Base-by-base conservation (phyloP, 2,797 vertebrate species). In the Lutjanus campechanus region DNA sequence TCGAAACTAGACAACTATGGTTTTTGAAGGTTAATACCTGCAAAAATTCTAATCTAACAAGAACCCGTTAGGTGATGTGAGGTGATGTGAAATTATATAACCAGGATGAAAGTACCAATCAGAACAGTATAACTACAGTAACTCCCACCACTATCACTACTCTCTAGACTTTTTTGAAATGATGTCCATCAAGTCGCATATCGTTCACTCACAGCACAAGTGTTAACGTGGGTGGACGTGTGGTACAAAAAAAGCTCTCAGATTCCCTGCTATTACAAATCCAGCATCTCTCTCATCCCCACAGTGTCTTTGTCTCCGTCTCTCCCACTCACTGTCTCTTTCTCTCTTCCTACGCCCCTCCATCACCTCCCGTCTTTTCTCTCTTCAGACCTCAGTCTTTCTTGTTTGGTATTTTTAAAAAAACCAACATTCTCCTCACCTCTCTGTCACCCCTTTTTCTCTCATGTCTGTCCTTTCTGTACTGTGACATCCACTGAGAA, bases 241-340 rank as follows among this genome's bases (percentile, higher is more conserved):
- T 72, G 79, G 77, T 71, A 63, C 59, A 16, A 53, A 77, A 80
- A 80, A 77, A 73, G 19, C 59, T 64, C 69, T 77, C 44, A 22
- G 62, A 83, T 76, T 83, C 67, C n/a, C 79, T 83, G 75, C 79
- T 62, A 71, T 87, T 72, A 65, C 71, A 82, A 77, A 90, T 82
- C 71, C 60, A 73, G 71, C 83, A 76, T 82, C 77, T 76, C 76
- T 79, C 78, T 85, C 81, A 85, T 89, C 79, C 79, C 59, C 71
- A 73, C 85, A 71, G 72, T 56, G 80, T 73, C 87, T 91, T 84
- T 88, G 79, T 90, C 63, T 87, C 62, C 5, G 60, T 65, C 68
- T 86, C 88, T 88, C 91, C 85, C 89, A 89, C 90, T 89, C 86
- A 55, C 83, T 83, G 76, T 89, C 69, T 91, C 74, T 77, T 66